Conservation (phyloP, 2,797 vertebrate genomes). For the Danio kyathit region DNA sequence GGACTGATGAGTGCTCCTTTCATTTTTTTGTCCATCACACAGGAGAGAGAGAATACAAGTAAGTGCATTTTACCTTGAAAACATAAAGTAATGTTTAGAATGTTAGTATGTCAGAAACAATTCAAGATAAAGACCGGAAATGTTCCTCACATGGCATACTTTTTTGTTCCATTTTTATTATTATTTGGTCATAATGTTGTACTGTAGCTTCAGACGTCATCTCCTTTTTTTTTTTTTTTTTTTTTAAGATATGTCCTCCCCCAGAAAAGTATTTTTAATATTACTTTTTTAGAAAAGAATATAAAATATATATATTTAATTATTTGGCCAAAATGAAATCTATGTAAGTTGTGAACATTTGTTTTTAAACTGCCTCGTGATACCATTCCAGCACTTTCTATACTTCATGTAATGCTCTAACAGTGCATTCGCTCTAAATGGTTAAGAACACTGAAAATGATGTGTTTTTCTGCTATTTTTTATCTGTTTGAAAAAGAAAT, state of each 20-base stretch:
- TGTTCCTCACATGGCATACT: conserved; percentile 10
- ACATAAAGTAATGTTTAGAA: conserved; percentile 16
- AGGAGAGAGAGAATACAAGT: too few species aligned
- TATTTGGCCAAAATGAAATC: conserved; percentile 64
- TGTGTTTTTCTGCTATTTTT: conserved; percentile 73
- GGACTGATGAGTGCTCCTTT: not conserved
- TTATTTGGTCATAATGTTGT: conserved; percentile 41
- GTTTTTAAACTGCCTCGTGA: conserved; percentile 71
- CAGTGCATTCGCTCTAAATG: conserved; percentile 67
- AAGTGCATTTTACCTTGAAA: not conserved
- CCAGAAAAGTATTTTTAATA: conserved; percentile 75
- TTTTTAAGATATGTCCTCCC: conserved; percentile 9
- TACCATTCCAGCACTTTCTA: conserved; percentile 75
- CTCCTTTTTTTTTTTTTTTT: conserved; percentile 10
- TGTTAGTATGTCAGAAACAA: not conserved
- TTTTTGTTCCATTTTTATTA: conserved; percentile 7
- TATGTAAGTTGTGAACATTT: conserved; percentile 58
- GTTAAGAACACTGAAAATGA: conserved; percentile 15
- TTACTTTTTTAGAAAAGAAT: conserved; percentile 66
- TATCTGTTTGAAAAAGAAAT: conserved; percentile 75
- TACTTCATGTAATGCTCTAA: conserved; percentile 82
- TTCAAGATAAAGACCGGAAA: not conserved
- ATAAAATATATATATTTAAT: conserved; percentile 62
- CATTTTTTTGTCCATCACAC: not conserved
- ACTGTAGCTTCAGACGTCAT: conserved; percentile 64